phyloP scores from a whole-genome alignment of 1,140 invertebrate species.

The Zaprionus ghesquierei region DNA sequence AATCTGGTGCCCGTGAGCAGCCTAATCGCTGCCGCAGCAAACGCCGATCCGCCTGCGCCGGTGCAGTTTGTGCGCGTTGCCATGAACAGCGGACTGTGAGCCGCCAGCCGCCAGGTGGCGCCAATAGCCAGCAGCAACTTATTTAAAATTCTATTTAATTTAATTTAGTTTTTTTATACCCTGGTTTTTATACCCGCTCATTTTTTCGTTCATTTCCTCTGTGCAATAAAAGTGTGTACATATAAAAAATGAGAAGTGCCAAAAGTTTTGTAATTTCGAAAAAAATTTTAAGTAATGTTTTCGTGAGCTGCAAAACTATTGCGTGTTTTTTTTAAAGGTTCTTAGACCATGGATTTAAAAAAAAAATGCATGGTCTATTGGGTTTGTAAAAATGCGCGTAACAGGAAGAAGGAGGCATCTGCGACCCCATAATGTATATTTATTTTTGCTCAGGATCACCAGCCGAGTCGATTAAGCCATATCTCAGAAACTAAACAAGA shows the following conservation, averaged over 20 bases:
- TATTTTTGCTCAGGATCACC: too few species aligned
- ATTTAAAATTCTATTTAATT: conserved; percentile 14
- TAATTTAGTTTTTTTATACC: conserved; percentile 14
- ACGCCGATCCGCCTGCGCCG: conserved; percentile 60
- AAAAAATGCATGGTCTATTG: too few species aligned
- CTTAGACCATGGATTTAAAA: too few species aligned
- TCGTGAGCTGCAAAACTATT: too few species aligned
- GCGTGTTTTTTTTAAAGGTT: too few species aligned
- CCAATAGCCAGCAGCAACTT: neutral
- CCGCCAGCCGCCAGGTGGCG: conserved; percentile 25
- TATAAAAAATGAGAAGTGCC: neutral
- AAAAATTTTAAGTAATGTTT: neutral
- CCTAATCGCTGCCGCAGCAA: conserved; percentile 66
- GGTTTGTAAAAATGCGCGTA: too few species aligned
- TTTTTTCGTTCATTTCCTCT: neutral
- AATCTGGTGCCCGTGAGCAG: conserved; percentile 61
- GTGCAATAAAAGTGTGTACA: conserved; percentile 14
- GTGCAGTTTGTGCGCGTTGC: conserved; percentile 64
- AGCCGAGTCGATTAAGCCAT: too few species aligned
- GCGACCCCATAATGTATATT: too few species aligned
- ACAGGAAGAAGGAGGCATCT: too few species aligned
- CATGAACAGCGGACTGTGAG: conserved; percentile 72
- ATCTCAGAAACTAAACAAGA: too few species aligned
- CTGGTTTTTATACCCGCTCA: neutral
- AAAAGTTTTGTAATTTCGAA: neutral